A percentile compares a stretch with the other conserved stretches of the same genome.
phyloP scores from a whole-genome alignment of 2,888 invertebrate species.

The Nomada hirtipes region DNA sequence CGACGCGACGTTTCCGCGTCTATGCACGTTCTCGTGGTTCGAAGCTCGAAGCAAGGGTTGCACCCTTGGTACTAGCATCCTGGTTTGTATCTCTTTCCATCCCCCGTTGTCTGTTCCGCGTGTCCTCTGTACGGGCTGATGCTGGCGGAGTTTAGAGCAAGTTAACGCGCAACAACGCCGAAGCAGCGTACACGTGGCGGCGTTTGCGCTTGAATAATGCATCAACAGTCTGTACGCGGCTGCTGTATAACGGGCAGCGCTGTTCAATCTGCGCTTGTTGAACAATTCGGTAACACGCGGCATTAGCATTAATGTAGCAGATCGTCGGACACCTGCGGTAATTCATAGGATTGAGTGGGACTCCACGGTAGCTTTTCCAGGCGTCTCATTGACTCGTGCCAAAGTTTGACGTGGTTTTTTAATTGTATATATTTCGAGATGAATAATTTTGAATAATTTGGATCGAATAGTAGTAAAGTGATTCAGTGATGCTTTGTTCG shows the following conservation, averaged over 20 bases:
- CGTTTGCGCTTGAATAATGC: conserved; percentile 83
- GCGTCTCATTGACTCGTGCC: conserved; percentile 8
- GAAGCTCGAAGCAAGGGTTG: conserved; percentile 27
- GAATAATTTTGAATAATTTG: too few species aligned
- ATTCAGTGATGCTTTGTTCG: too few species aligned
- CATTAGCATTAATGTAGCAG: conserved; percentile 80
- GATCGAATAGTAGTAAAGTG: too few species aligned
- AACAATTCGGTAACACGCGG: conserved; percentile 80
- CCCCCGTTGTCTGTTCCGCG: not conserved
- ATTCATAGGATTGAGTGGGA: conserved; percentile 75
- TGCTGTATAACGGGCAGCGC: conserved; percentile 73
- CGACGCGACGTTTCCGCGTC: conserved; percentile 20
- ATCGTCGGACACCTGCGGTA: conserved; percentile 79
- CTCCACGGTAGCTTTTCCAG: conserved; percentile 15
- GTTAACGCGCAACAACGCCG: conserved; percentile 80
- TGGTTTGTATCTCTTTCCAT: conserved; percentile 25
- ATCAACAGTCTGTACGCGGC: conserved; percentile 78
- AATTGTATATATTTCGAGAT: too few species aligned
- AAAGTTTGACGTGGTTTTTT: too few species aligned
- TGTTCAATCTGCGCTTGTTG: conserved; percentile 80
- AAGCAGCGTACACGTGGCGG: conserved; percentile 74
- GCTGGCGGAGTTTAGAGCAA: conserved; percentile 78
- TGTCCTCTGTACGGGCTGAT: conserved; percentile 25
- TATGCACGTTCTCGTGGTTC: conserved; percentile 4
- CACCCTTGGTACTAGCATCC: conserved; percentile 36